phyloP scores from a whole-genome alignment of 2,113 vertebrate genomes.

The Pungitius pungitius region DNA sequence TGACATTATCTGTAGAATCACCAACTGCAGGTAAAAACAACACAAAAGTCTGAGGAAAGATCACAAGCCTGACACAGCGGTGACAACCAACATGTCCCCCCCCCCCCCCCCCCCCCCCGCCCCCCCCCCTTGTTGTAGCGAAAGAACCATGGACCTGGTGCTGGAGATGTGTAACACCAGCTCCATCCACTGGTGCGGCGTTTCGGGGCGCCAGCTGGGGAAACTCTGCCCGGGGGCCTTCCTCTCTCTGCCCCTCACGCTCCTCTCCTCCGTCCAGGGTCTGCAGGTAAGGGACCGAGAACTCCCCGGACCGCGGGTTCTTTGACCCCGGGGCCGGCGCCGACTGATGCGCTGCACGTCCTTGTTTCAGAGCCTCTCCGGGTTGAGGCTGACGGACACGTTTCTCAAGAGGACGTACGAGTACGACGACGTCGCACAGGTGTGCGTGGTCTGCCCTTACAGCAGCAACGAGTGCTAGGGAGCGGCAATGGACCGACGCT shows the following conservation, averaged over 20 bases:
- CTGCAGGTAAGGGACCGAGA: conserved; percentile 85
- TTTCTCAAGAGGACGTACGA: conserved; percentile 98
- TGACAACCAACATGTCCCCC: not conserved
- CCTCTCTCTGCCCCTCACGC: conserved; percentile 89
- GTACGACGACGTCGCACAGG: conserved; percentile 97
- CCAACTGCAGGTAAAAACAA: conserved; percentile 92
- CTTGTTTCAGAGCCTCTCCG: conserved; percentile 90
- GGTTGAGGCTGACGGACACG: conserved; percentile 92
- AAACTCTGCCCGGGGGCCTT: conserved; percentile 92
- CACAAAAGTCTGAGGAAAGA: not conserved
- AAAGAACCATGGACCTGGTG: conserved; percentile 97
- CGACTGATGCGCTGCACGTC: not conserved
- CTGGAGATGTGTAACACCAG: conserved; percentile 97
- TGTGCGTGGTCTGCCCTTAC: conserved; percentile 93
- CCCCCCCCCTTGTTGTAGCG: conserved; percentile 77
- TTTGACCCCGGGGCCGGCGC: no score
- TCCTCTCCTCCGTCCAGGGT: conserved; percentile 93
- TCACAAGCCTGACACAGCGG: not conserved
- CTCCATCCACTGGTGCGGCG: conserved; percentile 96
- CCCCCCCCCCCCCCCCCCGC: not conserved
- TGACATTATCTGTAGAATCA: conserved; percentile 97
- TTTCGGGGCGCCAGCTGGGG: conserved; percentile 94
- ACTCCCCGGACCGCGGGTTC: no score
- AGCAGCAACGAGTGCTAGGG: conserved; percentile 81
- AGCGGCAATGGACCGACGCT: conserved; percentile 73